These are phyloP conservation scores for Perca schrenkii DNA, from an alignment of 2,113 vertebrate genomes.

Conservation along the genomic window DNA sequence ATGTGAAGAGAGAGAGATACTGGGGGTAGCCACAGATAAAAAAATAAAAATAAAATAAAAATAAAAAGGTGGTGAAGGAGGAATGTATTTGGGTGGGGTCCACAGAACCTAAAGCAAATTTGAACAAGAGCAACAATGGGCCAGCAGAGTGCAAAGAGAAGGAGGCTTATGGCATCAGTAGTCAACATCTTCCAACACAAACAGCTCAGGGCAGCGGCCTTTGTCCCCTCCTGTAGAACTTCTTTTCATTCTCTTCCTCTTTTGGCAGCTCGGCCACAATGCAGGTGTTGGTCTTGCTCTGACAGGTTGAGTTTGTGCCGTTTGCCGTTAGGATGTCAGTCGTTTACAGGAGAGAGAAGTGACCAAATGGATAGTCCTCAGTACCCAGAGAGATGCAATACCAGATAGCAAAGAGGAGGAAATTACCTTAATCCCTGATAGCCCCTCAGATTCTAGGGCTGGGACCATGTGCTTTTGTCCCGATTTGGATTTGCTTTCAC, in stretches of 20 bases:
- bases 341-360: constrained; percentile 73
- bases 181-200: constrained; percentile 76
- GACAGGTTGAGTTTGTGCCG: constrained; percentile 70
- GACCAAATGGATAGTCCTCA: constrained; percentile 71
- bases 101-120: constrained; percentile 79
- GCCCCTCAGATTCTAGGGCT: background rate
- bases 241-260: constrained; percentile 78
- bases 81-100: constrained; percentile 73
- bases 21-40: background rate
- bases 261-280: constrained; percentile 63
- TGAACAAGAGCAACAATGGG: constrained; percentile 80
- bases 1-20: background rate
- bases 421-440: constrained; percentile 38
- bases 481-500: too few species aligned
- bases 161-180: constrained; percentile 71
- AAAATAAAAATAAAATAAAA: background rate
- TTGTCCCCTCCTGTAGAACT: constrained; percentile 65
- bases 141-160: constrained; percentile 66
- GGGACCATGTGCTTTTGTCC: too few species aligned
- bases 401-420: constrained; percentile 62
- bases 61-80: constrained; percentile 8
- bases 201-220: constrained; percentile 80
- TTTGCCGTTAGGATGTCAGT: constrained; percentile 81
- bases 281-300: constrained; percentile 77
- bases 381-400: constrained; percentile 52